These are phyloP conservation scores for Perca fluviatilis DNA, from an alignment of 2,113 vertebrate species.

Conservation along the genomic window DNA sequence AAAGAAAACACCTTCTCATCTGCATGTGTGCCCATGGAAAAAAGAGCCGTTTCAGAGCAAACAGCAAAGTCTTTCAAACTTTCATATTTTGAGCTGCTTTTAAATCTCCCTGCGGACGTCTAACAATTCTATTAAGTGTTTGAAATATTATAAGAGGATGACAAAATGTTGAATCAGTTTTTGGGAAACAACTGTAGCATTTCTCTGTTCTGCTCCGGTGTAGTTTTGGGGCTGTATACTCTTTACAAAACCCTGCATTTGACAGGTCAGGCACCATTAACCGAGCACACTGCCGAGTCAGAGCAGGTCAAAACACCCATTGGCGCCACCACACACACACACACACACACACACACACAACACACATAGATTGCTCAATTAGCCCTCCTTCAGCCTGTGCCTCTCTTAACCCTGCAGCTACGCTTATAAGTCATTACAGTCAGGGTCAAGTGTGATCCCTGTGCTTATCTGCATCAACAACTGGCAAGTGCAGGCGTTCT, in stretches of 20 bases:
- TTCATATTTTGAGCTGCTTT: too few relatives aligned
- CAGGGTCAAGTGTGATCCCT: slow-evolving; percentile 81
- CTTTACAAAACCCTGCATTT: slow-evolving; percentile 31
- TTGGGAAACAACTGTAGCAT: neutral
- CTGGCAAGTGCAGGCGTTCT: slow-evolving; percentile 43
- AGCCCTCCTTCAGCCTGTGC: slow-evolving; percentile 69
- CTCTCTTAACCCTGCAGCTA: slow-evolving; percentile 78
- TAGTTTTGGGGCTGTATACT: slow-evolving; percentile 6
- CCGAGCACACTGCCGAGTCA: slow-evolving; percentile 72
- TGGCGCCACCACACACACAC: slow-evolving; percentile 50
- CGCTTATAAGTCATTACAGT: slow-evolving; percentile 78
- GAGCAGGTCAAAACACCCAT: slow-evolving; percentile 70
- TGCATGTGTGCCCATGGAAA: too few relatives aligned
- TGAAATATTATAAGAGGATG: neutral
- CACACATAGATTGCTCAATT: slow-evolving; percentile 78
- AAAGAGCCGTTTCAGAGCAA: too few relatives aligned
- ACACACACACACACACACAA: slow-evolving; percentile 29
- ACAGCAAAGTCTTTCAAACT: too few relatives aligned
- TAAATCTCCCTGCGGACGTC: too few relatives aligned
- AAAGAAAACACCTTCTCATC: too few relatives aligned
- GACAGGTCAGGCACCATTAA: slow-evolving; percentile 77
- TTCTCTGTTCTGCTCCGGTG: slow-evolving; percentile 1
- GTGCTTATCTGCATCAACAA: slow-evolving; percentile 75
- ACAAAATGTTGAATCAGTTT: neutral
- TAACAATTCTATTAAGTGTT: neutral